phyloP scores from a whole-genome alignment of 2,888 invertebrate genomes.

The Coremacera marginata region DNA sequence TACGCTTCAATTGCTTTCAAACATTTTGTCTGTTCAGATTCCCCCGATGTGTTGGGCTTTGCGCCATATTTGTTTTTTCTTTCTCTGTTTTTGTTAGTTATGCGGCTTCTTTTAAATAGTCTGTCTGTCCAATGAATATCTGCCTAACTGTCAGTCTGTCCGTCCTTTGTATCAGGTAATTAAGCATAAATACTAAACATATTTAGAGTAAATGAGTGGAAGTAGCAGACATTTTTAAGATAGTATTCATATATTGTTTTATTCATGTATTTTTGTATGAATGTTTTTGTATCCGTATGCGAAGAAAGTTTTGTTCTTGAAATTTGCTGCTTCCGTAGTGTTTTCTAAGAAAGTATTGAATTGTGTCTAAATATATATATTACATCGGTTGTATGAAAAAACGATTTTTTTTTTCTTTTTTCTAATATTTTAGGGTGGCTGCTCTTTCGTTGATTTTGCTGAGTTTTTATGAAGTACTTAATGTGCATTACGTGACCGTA shows the following conservation, averaged over 20 bases:
- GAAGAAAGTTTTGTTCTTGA: neutral
- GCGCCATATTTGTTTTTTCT: neutral
- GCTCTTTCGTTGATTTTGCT: neutral
- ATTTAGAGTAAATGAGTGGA: neutral
- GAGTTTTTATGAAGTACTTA: slow-evolving; percentile 31
- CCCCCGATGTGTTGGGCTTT: neutral
- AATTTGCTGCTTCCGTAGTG: neutral
- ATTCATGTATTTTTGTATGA: too few species aligned
- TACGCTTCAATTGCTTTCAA: neutral
- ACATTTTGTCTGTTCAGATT: neutral
- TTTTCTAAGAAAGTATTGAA: neutral
- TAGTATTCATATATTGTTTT: neutral
- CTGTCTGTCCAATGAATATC: neutral
- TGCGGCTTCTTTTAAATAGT: neutral
- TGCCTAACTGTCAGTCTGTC: neutral
- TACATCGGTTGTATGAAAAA: too few species aligned
- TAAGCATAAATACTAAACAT: neutral
- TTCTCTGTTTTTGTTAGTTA: neutral
- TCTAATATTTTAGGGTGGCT: too few species aligned
- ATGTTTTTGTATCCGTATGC: too few species aligned
- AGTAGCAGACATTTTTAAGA: neutral
- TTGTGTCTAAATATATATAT: too few species aligned
- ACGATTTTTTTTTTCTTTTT: too few species aligned
- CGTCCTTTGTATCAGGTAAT: neutral
- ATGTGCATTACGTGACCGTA: slow-evolving; percentile 50